Percentiles rank a stretch among this genome's conserved stretches.
These are phyloP conservation scores for Podarcis cretensis DNA, from an alignment of 2,113 vertebrate species.

Conservation along the genomic window DNA sequence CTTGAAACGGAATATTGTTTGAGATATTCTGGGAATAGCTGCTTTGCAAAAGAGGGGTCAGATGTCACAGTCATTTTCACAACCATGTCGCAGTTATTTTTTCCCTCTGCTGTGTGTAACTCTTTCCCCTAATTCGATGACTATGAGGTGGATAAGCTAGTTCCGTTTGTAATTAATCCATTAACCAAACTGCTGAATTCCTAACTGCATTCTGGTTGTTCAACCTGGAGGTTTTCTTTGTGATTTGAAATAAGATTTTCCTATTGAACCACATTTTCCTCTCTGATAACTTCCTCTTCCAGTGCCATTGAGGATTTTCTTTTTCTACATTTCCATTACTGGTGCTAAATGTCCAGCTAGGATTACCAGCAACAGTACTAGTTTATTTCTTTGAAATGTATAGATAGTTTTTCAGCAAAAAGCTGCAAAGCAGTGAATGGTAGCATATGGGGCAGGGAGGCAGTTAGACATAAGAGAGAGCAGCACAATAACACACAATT, in stretches of 20 bases:
- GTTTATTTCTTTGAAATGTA: background rate
- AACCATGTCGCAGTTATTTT: background rate
- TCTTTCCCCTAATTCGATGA: background rate
- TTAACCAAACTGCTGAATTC: background rate
- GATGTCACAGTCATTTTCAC: no score
- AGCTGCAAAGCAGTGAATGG: background rate
- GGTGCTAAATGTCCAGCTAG: no score
- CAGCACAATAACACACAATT: background rate
- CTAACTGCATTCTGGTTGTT: background rate
- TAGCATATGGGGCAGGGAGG: background rate
- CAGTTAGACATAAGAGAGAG: background rate
- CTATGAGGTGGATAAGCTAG: background rate
- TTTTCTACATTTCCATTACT: background rate
- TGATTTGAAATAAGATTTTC: background rate
- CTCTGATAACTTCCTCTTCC: background rate
- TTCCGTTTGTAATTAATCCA: background rate
- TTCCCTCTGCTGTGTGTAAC: background rate
- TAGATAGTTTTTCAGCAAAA: background rate
- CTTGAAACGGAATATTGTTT: background rate
- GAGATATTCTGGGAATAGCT: background rate
- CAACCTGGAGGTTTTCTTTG: background rate
- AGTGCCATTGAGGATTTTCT: background rate
- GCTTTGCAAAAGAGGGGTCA: background rate
- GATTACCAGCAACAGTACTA: background rate
- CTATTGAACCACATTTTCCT: background rate